Percentiles rank a stretch among this genome's conserved stretches.
phyloP scores from a whole-genome alignment of 1,140 invertebrate genomes.

The Amyelois transitella region DNA sequence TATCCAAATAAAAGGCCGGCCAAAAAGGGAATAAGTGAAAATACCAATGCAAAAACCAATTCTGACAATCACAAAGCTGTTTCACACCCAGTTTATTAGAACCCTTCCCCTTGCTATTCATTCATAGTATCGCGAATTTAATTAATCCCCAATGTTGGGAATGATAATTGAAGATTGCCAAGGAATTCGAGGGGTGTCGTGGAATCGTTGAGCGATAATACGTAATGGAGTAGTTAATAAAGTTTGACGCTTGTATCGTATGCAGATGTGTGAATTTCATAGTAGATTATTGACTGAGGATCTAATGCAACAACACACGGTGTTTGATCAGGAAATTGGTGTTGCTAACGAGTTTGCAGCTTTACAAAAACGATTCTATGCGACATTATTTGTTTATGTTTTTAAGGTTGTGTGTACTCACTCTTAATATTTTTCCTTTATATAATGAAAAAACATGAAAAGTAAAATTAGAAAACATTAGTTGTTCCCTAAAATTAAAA shows the following conservation, averaged over 20 bases:
- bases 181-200: slow-evolving; percentile 19
- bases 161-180: slow-evolving; percentile 36
- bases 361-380: too few species aligned
- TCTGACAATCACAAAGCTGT: slow-evolving; percentile 13
- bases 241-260: not conserved
- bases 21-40: slow-evolving; percentile 4
- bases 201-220: not conserved
- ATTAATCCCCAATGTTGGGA: slow-evolving; percentile 33
- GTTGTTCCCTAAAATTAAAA: too few species aligned
- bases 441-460: too few species aligned
- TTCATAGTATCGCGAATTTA: slow-evolving; percentile 31
- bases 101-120: slow-evolving; percentile 12
- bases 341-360: too few species aligned
- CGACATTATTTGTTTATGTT: too few species aligned
- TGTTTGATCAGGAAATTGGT: not conserved
- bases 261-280: not conserved
- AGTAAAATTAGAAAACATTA: too few species aligned
- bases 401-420: too few species aligned
- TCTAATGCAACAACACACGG: too few species aligned
- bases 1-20: not conserved
- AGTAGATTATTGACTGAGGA: too few species aligned
- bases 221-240: not conserved
- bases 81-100: slow-evolving; percentile 20
- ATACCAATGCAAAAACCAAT: slow-evolving; percentile 26
- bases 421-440: too few species aligned